Evolutionary conservation across 2,888 invertebrate species (phyloP).

Genomic region (Mayetiola destructor): DNA sequence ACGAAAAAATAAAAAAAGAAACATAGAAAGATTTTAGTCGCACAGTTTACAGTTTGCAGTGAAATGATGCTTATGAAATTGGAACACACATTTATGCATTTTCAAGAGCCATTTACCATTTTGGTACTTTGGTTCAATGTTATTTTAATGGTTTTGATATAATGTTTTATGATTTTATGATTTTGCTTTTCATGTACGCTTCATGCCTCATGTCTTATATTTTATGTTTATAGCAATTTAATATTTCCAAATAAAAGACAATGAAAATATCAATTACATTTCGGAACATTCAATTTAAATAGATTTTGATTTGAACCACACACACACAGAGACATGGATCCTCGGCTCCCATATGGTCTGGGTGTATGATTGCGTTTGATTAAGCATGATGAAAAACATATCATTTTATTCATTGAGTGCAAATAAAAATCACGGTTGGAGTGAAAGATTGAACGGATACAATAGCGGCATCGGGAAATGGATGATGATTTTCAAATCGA

Average conservation of each 20-base stretch:
- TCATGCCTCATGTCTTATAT: too few relatives aligned
- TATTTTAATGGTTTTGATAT: not conserved
- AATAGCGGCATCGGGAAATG: slow-evolving; percentile 10
- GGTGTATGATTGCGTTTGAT: too few relatives aligned
- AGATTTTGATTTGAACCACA: not conserved
- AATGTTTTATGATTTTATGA: too few relatives aligned
- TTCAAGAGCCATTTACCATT: slow-evolving; percentile 1
- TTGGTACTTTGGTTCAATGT: slow-evolving; percentile 10
- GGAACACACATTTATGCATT: too few relatives aligned
- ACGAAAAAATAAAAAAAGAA: too few relatives aligned
- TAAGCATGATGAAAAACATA: not conserved
- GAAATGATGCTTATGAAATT: too few relatives aligned
- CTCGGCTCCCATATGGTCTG: too few relatives aligned
- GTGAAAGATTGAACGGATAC: not conserved
- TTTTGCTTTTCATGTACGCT: too few relatives aligned
- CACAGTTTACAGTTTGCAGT: too few relatives aligned
- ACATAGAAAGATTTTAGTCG: too few relatives aligned
- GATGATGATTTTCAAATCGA: slow-evolving; percentile 2
- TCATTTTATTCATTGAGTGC: slow-evolving; percentile 8
- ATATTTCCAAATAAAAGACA: slow-evolving; percentile 11
- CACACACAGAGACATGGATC: too few relatives aligned
- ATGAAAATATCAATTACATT: slow-evolving; percentile 13
- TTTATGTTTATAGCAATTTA: slow-evolving; percentile 12
- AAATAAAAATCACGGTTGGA: not conserved
- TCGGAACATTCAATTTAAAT: slow-evolving; percentile 8